Evolutionary conservation across 2,797 vertebrate genomes (phyloP), one percentile per base, ranked within the genome.

Genomic region (Sebastes trivittatus): DNA sequence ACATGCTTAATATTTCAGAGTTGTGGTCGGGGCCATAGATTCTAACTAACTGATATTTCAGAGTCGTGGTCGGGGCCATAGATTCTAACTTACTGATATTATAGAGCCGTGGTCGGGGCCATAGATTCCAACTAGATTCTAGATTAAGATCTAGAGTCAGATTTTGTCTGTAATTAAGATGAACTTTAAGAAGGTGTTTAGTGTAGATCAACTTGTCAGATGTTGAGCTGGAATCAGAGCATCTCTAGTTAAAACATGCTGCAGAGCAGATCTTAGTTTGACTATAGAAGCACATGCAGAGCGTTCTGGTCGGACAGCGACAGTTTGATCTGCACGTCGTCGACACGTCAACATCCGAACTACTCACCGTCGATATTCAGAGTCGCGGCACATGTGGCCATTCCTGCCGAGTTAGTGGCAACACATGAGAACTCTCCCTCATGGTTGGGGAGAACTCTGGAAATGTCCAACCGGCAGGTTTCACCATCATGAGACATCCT

Each of bases 401-500:
- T 96, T 87, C 98, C 98, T 59, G 96, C 90, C 18, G 96, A 89
- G 82, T 99, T 99, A 32, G 93, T 96, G 49, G 96, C 97, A 27
- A 97, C 95, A 81, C 97, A 98, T 13, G 96, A 97, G 22, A 97
- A 99, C 64, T 95, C 93, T 68, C 97, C 98, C 90, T 98, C 96
- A 56, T 97, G 97, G 58, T 95, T 92, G 20, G 89, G 91, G 72
- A 95, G 96, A 71, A 96, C 97, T 94, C 95, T 96, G 75, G 96
- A 94, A 77, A 99, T 96, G 78, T 97, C 97, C 86, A 99, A 79
- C 74, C 96, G 96, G 88, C 95, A 98, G 84, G 93, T 97, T 79
- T 98, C 96, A 93, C 97, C 98, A 89, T 95, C 96, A 7, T 96
- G 97, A 91, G 97, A 97, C 96, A 99, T 98, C 91, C 91, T 96